These are phyloP conservation scores for Odontesthes bonariensis DNA, from an alignment of 2,113 vertebrate genomes.

Conservation along the genomic window DNA sequence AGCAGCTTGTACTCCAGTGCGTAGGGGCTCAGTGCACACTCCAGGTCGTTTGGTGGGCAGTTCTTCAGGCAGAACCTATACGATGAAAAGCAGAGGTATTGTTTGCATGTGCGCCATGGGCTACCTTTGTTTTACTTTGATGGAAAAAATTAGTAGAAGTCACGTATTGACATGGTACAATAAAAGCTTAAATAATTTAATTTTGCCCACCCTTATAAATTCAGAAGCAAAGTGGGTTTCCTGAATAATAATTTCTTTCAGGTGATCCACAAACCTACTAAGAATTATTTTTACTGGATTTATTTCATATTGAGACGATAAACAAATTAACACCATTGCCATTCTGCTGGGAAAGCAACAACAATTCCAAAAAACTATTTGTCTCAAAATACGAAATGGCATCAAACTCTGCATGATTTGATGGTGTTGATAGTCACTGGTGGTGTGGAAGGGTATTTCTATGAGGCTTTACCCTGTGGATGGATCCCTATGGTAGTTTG, in stretches of 20 bases:
- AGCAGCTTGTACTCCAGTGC: conserved; percentile 97
- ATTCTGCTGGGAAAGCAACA: background rate
- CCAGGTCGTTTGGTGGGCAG: conserved; percentile 92
- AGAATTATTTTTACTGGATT: background rate
- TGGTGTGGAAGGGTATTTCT: background rate
- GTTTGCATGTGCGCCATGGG: background rate
- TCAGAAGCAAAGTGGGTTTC: too few relatives aligned
- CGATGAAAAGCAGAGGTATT: background rate
- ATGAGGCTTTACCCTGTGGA: conserved; percentile 85
- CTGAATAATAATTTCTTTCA: too few relatives aligned
- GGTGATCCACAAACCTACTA: background rate
- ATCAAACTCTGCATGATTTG: rapidly evolving
- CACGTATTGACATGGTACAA: too few relatives aligned
- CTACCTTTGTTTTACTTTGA: background rate
- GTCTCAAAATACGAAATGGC: background rate
- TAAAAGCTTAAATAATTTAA: too few relatives aligned
- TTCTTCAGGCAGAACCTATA: conserved; percentile 94
- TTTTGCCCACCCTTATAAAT: too few relatives aligned
- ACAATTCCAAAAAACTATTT: background rate
- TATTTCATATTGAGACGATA: background rate
- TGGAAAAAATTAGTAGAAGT: too few relatives aligned
- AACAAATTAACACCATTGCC: background rate
- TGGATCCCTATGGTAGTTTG: conserved; percentile 90
- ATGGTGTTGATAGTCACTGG: background rate
- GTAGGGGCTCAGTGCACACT: conserved; percentile 92